A percentile compares a stretch with the other conserved stretches of the same genome.
Evolutionary conservation across 2,113 vertebrate genomes (phyloP).

Genomic region (Channa maculata): DNA sequence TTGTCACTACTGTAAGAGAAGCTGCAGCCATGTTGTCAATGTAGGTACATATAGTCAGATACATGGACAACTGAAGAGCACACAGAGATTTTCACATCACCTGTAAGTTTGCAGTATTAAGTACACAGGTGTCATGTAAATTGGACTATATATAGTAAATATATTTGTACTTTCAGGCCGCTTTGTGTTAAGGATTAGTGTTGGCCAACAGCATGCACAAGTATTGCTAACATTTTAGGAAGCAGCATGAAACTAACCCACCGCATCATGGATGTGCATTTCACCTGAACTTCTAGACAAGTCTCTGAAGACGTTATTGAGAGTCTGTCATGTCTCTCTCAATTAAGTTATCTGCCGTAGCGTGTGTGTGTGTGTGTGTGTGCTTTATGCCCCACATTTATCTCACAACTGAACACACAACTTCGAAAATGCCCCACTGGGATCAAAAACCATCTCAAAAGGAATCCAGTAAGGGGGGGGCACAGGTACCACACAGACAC

Average conservation of each 20-base stretch:
- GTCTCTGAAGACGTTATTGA: neutral
- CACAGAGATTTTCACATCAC: neutral
- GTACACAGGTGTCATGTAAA: no score
- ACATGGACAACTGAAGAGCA: neutral
- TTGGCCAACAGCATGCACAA: no score
- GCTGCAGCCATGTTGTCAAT: neutral
- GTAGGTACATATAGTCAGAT: neutral
- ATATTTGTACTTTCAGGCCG: no score
- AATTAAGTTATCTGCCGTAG: constrained; percentile 1
- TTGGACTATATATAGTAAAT: no score
- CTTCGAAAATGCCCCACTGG: constrained; percentile 6
- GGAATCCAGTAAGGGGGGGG: neutral
- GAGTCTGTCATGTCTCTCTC: neutral
- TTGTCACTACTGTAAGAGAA: constrained; percentile 22
- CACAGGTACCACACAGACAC: neutral
- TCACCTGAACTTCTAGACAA: neutral
- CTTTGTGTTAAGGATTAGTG: no score
- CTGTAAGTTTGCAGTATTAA: neutral
- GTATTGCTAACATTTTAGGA: no score
- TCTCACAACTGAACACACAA: neutral
- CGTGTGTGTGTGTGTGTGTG: neutral
- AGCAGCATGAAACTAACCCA: no score
- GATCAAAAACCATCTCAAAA: neutral
- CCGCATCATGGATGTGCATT: no score
- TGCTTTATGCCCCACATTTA: neutral